Base-by-base conservation (phyloP, 2,888 invertebrate species). In the Agriopis leucophaearia region DNA sequence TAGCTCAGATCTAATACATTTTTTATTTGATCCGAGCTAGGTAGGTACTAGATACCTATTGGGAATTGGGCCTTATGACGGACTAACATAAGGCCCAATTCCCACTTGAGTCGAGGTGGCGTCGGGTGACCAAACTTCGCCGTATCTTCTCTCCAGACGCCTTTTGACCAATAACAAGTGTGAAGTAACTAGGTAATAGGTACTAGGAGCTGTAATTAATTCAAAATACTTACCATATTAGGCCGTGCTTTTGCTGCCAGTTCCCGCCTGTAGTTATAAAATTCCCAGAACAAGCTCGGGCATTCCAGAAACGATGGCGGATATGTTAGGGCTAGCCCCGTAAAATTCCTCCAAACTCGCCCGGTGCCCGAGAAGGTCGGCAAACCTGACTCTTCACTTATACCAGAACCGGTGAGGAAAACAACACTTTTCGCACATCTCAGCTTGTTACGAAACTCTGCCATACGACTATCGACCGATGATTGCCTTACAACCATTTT, bases 241-340 rank as follows among this genome's bases (percentile, higher is more conserved):
- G 96, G 96, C 61, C 92, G 74, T 42, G 96, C 96, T 56, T 95
- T 94, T 57, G 94, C 94, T 59, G 96, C 96, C 27, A 96, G 88
- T 85, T 96, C 96, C 76, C 97, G 90, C 71, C 97, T 91, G 82
- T 97, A 97, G 80, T 97, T 96, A 83, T 97, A 97, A 88, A 97
- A 97, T 85, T 97, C 97, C 97, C 97, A 97, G 18, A 97, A 97
- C 47, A 97, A 88, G 5, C 96, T 95, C 0, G 97, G 97, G 81
- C 96, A 95, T 6, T 90, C 85, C 35, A 82, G 81, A 82, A 97
- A 97, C 3, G 97, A 96, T 77, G 94, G 89, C 18, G 96, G 96
- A 35, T 96, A 95, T 0, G 96, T 96, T 57, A 96, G 85, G 76
- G 90, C 88, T 69, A 94, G 93, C 0, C 48, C 36, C 2, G 59